Conservation (phyloP, 2,797 vertebrate species). For the Hydrophis major region DNA sequence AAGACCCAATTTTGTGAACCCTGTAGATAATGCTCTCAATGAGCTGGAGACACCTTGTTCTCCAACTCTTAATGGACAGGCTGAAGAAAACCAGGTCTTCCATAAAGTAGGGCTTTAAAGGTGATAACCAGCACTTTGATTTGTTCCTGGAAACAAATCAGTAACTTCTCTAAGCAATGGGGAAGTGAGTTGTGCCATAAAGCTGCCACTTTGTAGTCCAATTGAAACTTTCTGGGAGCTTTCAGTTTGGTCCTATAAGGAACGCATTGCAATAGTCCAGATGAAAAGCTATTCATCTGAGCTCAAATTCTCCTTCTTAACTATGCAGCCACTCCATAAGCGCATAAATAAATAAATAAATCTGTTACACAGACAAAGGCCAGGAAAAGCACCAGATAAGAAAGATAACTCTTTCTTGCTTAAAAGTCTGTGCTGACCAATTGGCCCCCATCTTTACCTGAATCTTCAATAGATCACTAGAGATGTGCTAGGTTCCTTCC, state of each 20-base stretch:
- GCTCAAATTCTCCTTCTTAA: background rate
- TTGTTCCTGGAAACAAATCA: background rate
- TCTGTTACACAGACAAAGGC: too few relatives aligned
- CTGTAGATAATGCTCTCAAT: background rate
- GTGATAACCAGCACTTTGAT: background rate
- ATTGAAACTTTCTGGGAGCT: background rate
- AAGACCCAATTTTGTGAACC: background rate
- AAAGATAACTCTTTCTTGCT: too few relatives aligned
- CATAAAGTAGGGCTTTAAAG: background rate
- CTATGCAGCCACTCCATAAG: background rate
- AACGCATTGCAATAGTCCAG: background rate
- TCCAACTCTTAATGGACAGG: background rate
- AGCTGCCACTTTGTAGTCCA: background rate
- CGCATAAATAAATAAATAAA: background rate
- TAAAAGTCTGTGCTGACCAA: too few relatives aligned
- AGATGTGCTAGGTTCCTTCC: too few relatives aligned
- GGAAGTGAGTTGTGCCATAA: background rate
- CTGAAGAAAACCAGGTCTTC: background rate
- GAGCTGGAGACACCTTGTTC: background rate
- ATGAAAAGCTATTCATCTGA: background rate
- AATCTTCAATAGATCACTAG: too few relatives aligned
- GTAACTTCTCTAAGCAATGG: background rate
- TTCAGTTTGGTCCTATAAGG: background rate
- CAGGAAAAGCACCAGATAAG: too few relatives aligned
- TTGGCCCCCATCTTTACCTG: too few relatives aligned